Evolutionary conservation across 2,888 invertebrate species (phyloP).

Genomic region (Oligia strigilis): DNA sequence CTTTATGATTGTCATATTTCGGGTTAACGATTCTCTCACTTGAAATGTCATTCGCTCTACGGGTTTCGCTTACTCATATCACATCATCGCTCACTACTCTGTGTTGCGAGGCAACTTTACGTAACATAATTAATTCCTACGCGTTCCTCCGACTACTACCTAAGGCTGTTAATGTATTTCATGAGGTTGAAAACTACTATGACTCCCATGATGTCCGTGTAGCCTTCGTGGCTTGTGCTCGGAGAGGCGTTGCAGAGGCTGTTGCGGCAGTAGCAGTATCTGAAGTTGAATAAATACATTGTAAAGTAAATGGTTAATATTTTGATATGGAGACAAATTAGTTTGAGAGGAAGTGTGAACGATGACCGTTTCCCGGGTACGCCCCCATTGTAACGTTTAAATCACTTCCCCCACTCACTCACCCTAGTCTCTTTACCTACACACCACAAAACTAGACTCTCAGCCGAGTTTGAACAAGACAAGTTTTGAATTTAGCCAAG

Average conservation of each 20-base stretch:
- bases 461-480: too few relatives aligned
- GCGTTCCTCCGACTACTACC: constrained; percentile 72
- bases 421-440: too few relatives aligned
- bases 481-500: too few relatives aligned
- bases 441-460: too few relatives aligned
- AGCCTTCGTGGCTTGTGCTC: constrained; percentile 85
- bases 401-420: too few relatives aligned
- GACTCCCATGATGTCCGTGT: constrained; percentile 91
- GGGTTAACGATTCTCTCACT: constrained; percentile 1
- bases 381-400: too few relatives aligned
- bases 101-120: constrained; percentile 53
- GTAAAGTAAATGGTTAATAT: not conserved
- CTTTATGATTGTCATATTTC: not conserved
- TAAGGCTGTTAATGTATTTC: constrained; percentile 91
- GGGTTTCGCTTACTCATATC: not conserved
- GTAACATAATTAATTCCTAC: constrained; percentile 61
- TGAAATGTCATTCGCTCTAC: constrained; percentile 25
- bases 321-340: not conserved
- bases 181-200: constrained; percentile 92
- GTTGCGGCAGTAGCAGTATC: constrained; percentile 94
- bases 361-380: too few relatives aligned
- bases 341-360: not conserved
- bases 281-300: constrained; percentile 71
- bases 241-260: constrained; percentile 93
- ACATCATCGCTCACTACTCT: constrained; percentile 50